Percentiles rank a stretch among this genome's conserved stretches.
Conservation (phyloP, 2,888 invertebrate genomes). For the Bombylius discolor region DNA sequence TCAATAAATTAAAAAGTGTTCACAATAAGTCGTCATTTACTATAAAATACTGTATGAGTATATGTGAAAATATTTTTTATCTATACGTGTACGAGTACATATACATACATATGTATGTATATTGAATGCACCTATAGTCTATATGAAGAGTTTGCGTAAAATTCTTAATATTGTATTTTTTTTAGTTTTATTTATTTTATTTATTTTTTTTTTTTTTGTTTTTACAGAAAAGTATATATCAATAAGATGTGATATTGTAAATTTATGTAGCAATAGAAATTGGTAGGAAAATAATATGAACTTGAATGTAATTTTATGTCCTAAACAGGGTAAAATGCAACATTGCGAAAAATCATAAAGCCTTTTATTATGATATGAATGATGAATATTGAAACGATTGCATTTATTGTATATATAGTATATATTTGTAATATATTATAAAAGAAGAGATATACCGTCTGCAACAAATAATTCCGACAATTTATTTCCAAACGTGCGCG, state of each 20-base stretch:
- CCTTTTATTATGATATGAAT: not conserved
- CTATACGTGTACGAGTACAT: too few species aligned
- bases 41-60: not conserved
- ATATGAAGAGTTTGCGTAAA: too few species aligned
- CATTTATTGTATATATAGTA: not conserved
- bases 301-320: not conserved
- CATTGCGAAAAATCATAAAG: slow-evolving; percentile 5
- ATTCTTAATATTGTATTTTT: not conserved
- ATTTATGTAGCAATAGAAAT: too few species aligned
- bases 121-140: too few species aligned
- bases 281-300: too few species aligned
- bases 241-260: too few species aligned
- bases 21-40: not conserved
- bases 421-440: not conserved
- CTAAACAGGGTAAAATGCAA: slow-evolving; percentile 12
- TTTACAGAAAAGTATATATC: too few species aligned
- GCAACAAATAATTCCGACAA: slow-evolving; percentile 32
- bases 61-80: too few species aligned
- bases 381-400: not conserved
- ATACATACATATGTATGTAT: too few species aligned
- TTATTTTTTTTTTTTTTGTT: too few species aligned
- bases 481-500: slow-evolving; percentile 34
- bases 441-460: not conserved
- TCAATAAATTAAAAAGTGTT: slow-evolving; percentile 7
- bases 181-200: too few species aligned